These are phyloP conservation scores for Antitype chi DNA, from an alignment of 2,888 invertebrate species.

Conservation along the genomic window DNA sequence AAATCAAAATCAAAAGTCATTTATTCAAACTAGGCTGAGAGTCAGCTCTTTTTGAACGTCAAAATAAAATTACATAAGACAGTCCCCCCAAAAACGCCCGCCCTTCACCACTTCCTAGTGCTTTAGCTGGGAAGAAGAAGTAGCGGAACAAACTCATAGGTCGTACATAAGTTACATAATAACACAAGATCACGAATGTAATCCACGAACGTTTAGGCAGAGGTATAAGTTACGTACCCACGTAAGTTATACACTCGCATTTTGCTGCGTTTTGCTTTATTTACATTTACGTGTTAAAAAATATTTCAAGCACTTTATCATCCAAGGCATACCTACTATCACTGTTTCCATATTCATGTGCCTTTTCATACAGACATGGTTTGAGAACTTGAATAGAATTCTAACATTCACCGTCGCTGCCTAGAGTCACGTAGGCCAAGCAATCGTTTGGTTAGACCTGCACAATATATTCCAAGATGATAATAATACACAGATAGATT, in stretches of 20 bases:
- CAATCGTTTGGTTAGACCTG: neutral
- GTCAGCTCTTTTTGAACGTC: too few species aligned
- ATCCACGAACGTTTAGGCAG: neutral
- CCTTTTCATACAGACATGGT: constrained; percentile 23
- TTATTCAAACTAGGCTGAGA: too few species aligned
- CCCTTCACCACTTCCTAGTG: too few species aligned
- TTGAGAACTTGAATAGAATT: constrained; percentile 32
- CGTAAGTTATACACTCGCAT: too few species aligned
- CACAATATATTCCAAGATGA: neutral
- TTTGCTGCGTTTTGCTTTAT: neutral
- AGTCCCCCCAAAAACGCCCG: too few species aligned
- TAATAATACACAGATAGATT: neutral
- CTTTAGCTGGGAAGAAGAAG: too few species aligned
- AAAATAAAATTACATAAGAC: too few species aligned
- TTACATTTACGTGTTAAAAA: too few species aligned
- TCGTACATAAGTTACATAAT: too few species aligned
- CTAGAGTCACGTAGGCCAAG: constrained; percentile 36
- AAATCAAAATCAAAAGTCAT: too few species aligned
- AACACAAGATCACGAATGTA: neutral
- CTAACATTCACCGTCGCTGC: constrained; percentile 16
- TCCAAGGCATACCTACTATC: neutral
- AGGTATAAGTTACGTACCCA: too few species aligned
- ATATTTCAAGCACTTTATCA: neutral
- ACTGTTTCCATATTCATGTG: neutral
- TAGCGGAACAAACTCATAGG: too few species aligned